Evolutionary conservation across 2,797 vertebrate species (phyloP), one percentile per base, ranked within the genome.

Genomic region (Toxotes lorentzi): DNA sequence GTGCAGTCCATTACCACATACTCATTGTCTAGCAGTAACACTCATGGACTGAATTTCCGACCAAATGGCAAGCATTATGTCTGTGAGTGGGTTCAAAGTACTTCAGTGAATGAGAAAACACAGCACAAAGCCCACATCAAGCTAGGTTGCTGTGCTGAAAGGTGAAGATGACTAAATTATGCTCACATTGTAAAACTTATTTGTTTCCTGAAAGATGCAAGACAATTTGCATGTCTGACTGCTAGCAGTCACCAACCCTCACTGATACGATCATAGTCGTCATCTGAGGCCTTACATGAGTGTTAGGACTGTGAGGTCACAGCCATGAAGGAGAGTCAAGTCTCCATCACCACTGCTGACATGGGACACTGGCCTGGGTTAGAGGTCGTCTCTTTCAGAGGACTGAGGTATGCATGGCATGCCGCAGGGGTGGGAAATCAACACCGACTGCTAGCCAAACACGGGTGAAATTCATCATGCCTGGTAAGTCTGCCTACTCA

Each of bases 351-450:
- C 86, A 71, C 41, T 41, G 60, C 74, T 50, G 76, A 76, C 82
- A 84, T 27, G 83, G 68, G 81, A 92, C 84, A 78, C 85, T 82
- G 62, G 77, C 64, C 78, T 27, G 79, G 89, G 89, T 89, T 78
- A 90, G 79, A 92, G 90, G 90, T 93, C 70, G 58, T 66, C 75
- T 70, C 81, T 81, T 76, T 89, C 79, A 76, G 85, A 82, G 77
- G 43, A 60, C 61, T n/a, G 66, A 86, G 83, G 83, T 90, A 94
- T 93, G 89, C 30, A 21, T 53, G 88, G 88, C 85, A 91, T 90
- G 86, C 80, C 47, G 67, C 78, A 58, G 47, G 45, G 79, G 76
- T 78, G 85, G 81, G 80, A 90, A 88, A 90, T 84, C 76, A 85
- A 85, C 77, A 91, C 79, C 73, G 23, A 78, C 35, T 17, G 38